Base-by-base conservation (phyloP, 2,888 invertebrate genomes). In the Tolmerus cingulatus region DNA sequence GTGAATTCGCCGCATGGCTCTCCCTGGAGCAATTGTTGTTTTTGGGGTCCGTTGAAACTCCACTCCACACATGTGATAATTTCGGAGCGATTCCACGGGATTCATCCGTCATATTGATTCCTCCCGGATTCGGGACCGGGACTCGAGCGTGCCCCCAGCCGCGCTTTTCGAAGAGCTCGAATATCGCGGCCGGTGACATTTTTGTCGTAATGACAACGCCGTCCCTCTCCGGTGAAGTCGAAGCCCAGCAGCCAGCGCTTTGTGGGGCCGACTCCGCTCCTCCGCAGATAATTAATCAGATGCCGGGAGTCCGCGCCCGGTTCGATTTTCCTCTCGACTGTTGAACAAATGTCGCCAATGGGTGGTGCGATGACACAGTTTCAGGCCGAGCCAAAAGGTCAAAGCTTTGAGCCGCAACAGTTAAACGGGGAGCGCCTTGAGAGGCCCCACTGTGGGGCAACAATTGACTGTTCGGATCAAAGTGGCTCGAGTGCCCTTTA, bases 1-100 rank as follows among this genome's bases (percentile, higher is more conserved):
- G 86, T 86, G 86, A 77, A 77, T 46, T 86, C 86, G 77, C 86
- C 86, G 86, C 77, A 55, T 86, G 66, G 57, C n/a, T 34, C 74
- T 74, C 74, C 46, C 74, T 85, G 4, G 74, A 8, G 23, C 23
- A 30, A 30, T 85, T 40, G 46, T 78, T 78, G 76, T 40, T 37
- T 37, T 34, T 40, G 76, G 76, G 16, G 9, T 2, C 76, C 37
- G 9, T 76, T 76, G n/a, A 9, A 16, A 40, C 76, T 76, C 76
- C 76, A 66, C 66, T 76, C 76, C 76, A 66, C 76, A 66, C 66
- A 66, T 66, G 66, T 66, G 66, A 66, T 27, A 27, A 12, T 23
- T 66, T 66, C 23, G 66, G 66, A 66, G 12, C 66, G 27, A 1
- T 23, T 23, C 66, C 12, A 27, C 8, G 66, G 66, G 27, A 23